A percentile compares a stretch with the other conserved stretches of the same genome.
phyloP scores from a whole-genome alignment of 1,140 invertebrate genomes.

The Sitobion miscanthi region DNA sequence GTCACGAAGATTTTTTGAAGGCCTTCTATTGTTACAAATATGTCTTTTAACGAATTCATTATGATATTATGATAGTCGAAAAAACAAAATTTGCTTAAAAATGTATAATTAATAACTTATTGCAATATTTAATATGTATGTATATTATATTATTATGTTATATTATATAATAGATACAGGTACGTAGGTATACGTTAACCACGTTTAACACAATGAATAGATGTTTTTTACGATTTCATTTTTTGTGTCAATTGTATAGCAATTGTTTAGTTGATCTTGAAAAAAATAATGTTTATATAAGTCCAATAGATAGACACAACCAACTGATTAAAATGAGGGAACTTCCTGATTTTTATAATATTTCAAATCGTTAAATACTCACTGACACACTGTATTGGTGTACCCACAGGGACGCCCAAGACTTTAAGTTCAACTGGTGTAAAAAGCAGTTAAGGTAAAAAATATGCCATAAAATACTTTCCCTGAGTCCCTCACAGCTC shows the following conservation, averaged over 20 bases:
- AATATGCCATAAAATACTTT: neutral
- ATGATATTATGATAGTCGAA: neutral
- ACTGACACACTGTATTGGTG: neutral
- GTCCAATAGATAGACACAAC: neutral
- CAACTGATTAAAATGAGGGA: neutral
- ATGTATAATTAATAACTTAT: neutral
- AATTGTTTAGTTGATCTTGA: neutral
- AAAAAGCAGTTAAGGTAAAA: neutral
- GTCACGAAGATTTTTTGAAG: neutral
- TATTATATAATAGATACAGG: too few species aligned
- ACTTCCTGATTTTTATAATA: neutral
- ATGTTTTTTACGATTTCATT: neutral
- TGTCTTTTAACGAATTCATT: neutral
- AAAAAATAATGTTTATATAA: neutral
- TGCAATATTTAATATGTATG: neutral
- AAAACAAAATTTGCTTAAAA: neutral
- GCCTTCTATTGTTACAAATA: conserved; percentile 10
- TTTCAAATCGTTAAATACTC: neutral
- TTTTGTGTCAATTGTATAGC: neutral
- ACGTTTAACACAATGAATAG: neutral
- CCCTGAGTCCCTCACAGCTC: too few species aligned
- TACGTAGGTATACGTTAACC: too few species aligned
- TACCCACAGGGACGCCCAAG: neutral
- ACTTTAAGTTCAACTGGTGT: neutral
- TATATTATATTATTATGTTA: neutral